Percentiles rank a stretch among this genome's conserved stretches.
phyloP scores from a whole-genome alignment of 2,797 vertebrate genomes.

The Lacerta agilis region DNA sequence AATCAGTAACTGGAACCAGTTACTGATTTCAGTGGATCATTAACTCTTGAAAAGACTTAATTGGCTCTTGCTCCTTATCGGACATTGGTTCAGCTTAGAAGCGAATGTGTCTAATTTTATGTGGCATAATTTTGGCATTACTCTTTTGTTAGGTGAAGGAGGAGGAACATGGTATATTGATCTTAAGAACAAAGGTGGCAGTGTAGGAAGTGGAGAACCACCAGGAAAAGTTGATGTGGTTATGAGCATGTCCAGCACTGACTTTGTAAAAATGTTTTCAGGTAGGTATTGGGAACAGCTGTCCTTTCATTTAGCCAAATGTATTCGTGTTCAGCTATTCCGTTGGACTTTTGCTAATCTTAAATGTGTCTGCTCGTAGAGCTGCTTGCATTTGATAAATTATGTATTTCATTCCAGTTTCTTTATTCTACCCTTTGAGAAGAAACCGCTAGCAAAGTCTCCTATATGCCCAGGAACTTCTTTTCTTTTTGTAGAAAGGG shows the following conservation, averaged over 20 bases:
- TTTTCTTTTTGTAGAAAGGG: background rate
- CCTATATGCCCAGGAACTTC: background rate
- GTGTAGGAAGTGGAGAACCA: slow-evolving; percentile 81
- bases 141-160: slow-evolving; percentile 81
- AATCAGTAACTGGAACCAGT: too few relatives aligned
- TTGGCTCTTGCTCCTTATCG: background rate
- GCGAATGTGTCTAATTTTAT: background rate
- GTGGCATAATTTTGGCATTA: background rate
- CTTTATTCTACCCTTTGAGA: background rate
- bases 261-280: slow-evolving; percentile 92
- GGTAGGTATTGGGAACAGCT: slow-evolving; percentile 75
- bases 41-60: too few relatives aligned
- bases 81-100: background rate
- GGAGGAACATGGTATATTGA: slow-evolving; percentile 89
- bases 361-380: background rate
- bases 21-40: too few relatives aligned
- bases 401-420: background rate
- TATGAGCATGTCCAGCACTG: slow-evolving; percentile 87
- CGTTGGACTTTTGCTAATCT: background rate
- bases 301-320: accelerated
- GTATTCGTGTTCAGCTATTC: background rate
- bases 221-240: slow-evolving; percentile 82
- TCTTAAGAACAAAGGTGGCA: slow-evolving; percentile 84
- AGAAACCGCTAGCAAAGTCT: too few relatives aligned
- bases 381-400: background rate